Evolutionary conservation across 2,797 vertebrate species (phyloP).

Genomic region (Austrolebias charrua): DNA sequence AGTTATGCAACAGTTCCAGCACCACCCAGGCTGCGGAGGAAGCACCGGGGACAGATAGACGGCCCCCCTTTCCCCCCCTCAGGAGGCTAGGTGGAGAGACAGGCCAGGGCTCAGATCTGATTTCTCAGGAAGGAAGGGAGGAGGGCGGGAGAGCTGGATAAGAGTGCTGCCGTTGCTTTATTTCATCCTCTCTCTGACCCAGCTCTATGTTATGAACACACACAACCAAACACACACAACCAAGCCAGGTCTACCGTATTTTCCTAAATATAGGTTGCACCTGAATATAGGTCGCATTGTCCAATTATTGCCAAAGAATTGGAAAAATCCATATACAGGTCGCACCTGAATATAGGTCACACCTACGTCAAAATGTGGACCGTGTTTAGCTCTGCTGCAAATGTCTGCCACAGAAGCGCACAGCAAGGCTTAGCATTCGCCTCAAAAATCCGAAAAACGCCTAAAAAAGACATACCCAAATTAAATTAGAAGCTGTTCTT

Average conservation of each 20-base stretch:
- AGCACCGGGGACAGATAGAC: slow-evolving; percentile 67
- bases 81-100: slow-evolving; percentile 69
- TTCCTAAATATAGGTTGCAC: too few relatives aligned
- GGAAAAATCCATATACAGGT: too few relatives aligned
- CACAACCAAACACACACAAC: slow-evolving; percentile 60
- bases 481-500: too few relatives aligned
- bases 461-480: too few relatives aligned
- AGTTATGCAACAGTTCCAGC: slow-evolving; percentile 59
- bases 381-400: too few relatives aligned
- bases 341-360: too few relatives aligned
- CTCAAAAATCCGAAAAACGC: too few relatives aligned
- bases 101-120: slow-evolving; percentile 74
- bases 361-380: too few relatives aligned
- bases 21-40: slow-evolving; percentile 64
- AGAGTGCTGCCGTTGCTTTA: slow-evolving; percentile 63
- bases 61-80: slow-evolving; percentile 41
- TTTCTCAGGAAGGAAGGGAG: slow-evolving; percentile 82
- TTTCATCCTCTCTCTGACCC: slow-evolving; percentile 65
- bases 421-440: too few relatives aligned
- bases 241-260: slow-evolving; percentile 49
- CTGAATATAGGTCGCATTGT: too few relatives aligned
- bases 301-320: too few relatives aligned
- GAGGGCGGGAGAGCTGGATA: slow-evolving; percentile 73
- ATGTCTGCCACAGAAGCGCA: too few relatives aligned
- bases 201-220: slow-evolving; percentile 61